phyloP scores from a whole-genome alignment of 2,797 vertebrate genomes.

The Danio albolineatus region DNA sequence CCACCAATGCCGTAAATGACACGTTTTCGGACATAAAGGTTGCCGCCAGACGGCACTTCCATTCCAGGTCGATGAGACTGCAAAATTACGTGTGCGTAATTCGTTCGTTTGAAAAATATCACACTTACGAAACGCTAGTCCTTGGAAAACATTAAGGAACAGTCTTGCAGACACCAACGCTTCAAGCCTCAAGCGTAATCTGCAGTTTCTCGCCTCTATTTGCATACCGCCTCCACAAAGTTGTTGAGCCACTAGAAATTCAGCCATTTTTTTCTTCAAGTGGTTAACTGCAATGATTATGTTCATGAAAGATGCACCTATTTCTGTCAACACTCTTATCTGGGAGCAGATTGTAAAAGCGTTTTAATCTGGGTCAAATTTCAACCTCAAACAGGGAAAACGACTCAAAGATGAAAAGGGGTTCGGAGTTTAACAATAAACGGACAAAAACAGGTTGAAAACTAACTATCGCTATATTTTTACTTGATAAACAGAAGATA shows the following conservation, averaged over 20 bases:
- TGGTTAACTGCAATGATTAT: not conserved
- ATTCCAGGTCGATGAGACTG: not conserved
- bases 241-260: conserved; percentile 13
- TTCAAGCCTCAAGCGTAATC: not conserved
- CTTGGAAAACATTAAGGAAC: not conserved
- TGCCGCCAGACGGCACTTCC: too few relatives aligned
- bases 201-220: conserved; percentile 3
- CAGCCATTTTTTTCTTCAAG: not conserved
- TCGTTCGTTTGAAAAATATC: not conserved
- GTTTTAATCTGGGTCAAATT: not conserved
- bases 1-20: not conserved
- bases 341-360: not conserved
- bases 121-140: conserved; percentile 2
- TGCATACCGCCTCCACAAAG: conserved; percentile 33
- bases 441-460: too few relatives aligned
- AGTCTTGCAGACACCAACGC: conserved; percentile 24
- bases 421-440: too few relatives aligned
- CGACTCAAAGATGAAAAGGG: too few relatives aligned
- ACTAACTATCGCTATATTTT: too few relatives aligned
- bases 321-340: not conserved
- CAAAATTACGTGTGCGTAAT: not conserved
- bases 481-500: too few relatives aligned
- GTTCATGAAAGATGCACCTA: not conserved
- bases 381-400: not conserved
- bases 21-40: not conserved